A percentile compares a stretch with the other conserved stretches of the same genome.
Evolutionary conservation across 2,113 vertebrate species (phyloP).

Genomic region (Glaucomys volans): DNA sequence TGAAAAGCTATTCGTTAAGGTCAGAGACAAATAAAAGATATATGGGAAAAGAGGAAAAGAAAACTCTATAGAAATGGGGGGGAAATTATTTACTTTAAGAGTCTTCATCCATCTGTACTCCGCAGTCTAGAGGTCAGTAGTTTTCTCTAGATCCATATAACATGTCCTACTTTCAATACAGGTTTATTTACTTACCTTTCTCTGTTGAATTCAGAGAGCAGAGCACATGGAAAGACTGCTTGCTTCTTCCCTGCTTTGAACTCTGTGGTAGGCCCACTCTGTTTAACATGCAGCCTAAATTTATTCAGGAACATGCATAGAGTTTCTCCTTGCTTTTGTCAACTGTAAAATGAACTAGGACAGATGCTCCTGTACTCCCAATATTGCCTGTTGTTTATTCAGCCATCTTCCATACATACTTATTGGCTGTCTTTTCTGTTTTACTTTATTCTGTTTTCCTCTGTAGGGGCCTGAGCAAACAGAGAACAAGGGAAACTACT

Average conservation of each 20-base stretch:
- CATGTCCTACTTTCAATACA: neutral
- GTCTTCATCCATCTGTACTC: conserved; percentile 56
- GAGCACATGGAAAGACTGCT: neutral
- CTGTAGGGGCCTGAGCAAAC: neutral
- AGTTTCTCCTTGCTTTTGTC: neutral
- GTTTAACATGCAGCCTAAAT: neutral
- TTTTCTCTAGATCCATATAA: neutral
- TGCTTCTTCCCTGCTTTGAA: neutral
- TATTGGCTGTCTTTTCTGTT: neutral
- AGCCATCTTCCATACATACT: neutral
- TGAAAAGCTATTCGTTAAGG: neutral
- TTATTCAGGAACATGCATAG: neutral
- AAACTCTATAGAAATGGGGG: neutral
- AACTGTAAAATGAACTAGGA: neutral
- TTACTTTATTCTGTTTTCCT: conserved; percentile 40
- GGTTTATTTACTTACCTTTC: neutral
- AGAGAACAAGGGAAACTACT: neutral
- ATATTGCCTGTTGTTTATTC: neutral
- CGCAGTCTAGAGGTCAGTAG: neutral
- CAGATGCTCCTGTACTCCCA: neutral
- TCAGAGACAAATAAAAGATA: neutral
- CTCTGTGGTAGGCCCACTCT: neutral
- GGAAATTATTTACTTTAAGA: conserved; percentile 9
- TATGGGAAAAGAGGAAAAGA: neutral
- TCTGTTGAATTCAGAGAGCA: neutral